Evolutionary conservation across 35 echinoderm and acorn worm species (phyloP), one percentile per base, ranked within the genome.

Genomic region (Antedon bifida): DNA sequence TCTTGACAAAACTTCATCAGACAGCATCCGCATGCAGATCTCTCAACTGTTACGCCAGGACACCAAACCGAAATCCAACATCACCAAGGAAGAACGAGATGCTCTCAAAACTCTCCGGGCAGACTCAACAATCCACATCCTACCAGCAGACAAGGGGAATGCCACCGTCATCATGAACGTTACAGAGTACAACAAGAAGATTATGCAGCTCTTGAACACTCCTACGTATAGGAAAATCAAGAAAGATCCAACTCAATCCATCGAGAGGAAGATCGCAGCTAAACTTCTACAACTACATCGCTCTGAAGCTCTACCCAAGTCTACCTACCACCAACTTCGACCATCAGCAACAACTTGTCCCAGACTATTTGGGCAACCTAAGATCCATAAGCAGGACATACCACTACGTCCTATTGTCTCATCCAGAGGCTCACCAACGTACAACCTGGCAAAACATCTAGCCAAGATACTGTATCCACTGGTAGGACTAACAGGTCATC

Each of bases 331-430:
- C n/a, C n/a, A n/a, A n/a, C n/a, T n/a, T n/a, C n/a, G n/a, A n/a
- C n/a, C n/a, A n/a, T n/a, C n/a, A n/a, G n/a, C n/a, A n/a, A n/a
- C n/a, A n/a, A n/a, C n/a, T n/a, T n/a, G n/a, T n/a, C n/a, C n/a
- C n/a, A n/a, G n/a, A n/a, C n/a, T 80, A 9, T 83, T 83, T 42
- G 79, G 86, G 10, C 46, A 82, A 88, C 79, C 86, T 5, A 88
- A 88, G 46, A 88, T 88, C 32, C 86, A 88, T 73, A 88, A 88
- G 45, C 44, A 26, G 31, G 30, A 64, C 7, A 73, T 42, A 28
- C 78, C 78, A 39, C 46, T 88, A 29, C 34, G 79, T 36, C 79
- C 86, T 32, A 88, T 75, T 34, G 74, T 83, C 14, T 74, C 80
- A 7, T 44, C 77, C 34, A 33, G 85, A 46, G 77, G 85, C 12